Evolutionary conservation across 1,140 invertebrate species (phyloP).

Genomic region (Scaptomyza graminum): DNA sequence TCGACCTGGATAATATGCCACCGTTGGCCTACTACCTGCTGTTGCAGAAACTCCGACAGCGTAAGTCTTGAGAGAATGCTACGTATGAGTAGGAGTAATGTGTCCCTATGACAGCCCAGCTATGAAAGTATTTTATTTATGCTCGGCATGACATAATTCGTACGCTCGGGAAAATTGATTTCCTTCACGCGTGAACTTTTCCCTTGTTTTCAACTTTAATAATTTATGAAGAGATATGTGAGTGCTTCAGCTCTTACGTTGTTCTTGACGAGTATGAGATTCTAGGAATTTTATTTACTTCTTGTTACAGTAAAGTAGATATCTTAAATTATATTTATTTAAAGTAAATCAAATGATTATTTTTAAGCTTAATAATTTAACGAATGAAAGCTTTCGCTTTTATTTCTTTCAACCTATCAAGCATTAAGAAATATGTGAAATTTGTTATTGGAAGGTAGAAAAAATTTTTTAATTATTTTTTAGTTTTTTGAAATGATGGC

Average conservation of each 20-base stretch:
- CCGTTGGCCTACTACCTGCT: conserved; percentile 75
- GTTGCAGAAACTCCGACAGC: conserved; percentile 72
- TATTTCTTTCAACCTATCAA: too few species aligned
- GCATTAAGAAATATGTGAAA: too few species aligned
- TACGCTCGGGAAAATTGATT: conserved; percentile 21
- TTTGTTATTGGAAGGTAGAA: background rate
- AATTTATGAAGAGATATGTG: background rate
- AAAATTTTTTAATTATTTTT: background rate
- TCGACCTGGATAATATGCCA: conserved; percentile 78
- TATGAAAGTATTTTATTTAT: conserved; percentile 17
- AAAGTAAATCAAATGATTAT: too few species aligned
- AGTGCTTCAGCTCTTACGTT: background rate
- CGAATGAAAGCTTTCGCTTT: too few species aligned
- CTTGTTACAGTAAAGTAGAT: background rate
- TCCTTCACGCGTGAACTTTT: background rate
- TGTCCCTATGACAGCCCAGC: conserved; percentile 16
- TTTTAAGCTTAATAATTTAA: too few species aligned
- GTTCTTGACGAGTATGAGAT: too few species aligned
- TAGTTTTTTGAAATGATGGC: background rate
- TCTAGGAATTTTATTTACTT: background rate
- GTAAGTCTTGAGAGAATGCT: conserved; percentile 52
- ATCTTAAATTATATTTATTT: background rate
- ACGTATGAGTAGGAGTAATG: conserved; percentile 63
- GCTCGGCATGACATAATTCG: conserved; percentile 6
- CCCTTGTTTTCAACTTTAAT: background rate